A percentile compares a stretch with the other conserved stretches of the same genome.
These are phyloP conservation scores for Dexiosoma caninum DNA, from an alignment of 2,888 invertebrate genomes.

Conservation along the genomic window DNA sequence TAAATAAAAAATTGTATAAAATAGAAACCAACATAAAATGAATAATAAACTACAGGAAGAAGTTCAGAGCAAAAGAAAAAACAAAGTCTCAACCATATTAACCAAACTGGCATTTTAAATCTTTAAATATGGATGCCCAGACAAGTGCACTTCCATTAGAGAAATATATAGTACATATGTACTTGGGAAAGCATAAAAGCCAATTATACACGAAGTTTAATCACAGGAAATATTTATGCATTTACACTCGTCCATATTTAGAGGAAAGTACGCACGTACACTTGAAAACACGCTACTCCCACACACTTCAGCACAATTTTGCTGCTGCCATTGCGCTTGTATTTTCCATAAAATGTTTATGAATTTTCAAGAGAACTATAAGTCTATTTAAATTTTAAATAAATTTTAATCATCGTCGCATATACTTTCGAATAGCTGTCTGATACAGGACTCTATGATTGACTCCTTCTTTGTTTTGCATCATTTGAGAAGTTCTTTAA, in stretches of 20 bases:
- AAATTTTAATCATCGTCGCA: too few relatives aligned
- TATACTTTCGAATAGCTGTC: too few relatives aligned
- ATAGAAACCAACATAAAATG: neutral
- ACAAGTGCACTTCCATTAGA: too few relatives aligned
- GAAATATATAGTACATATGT: neutral
- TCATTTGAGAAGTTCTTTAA: too few relatives aligned
- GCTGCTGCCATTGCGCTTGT: neutral
- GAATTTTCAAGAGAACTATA: too few relatives aligned
- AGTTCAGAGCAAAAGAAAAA: neutral
- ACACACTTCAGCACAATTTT: neutral
- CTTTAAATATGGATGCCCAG: neutral
- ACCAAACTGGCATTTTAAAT: conserved; percentile 1
- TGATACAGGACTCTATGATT: too few relatives aligned
- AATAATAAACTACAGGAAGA: neutral
- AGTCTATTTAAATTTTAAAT: too few relatives aligned
- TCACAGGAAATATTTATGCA: conserved; percentile 7
- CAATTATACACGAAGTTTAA: conserved; percentile 4
- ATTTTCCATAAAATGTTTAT: neutral
- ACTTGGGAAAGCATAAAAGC: neutral
- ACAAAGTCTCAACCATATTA: neutral
- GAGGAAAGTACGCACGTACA: neutral
- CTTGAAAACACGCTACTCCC: neutral
- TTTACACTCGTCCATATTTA: conserved; percentile 1
- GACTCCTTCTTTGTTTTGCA: too few relatives aligned
- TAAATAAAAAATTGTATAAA: neutral